phyloP scores from a whole-genome alignment of 1,140 invertebrate genomes.

The Mamestra configurata region DNA sequence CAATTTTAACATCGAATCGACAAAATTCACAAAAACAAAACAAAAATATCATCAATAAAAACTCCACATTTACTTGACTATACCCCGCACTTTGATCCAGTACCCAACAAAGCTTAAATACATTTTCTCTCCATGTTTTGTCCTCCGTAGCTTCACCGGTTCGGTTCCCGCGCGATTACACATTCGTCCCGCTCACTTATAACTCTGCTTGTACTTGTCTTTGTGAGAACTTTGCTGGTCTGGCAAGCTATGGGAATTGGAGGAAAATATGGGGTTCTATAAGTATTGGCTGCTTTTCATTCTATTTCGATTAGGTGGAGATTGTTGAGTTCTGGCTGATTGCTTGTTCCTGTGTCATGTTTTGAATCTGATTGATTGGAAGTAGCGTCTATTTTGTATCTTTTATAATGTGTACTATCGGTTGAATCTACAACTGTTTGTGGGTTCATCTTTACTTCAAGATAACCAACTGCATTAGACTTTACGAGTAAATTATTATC shows the following conservation, averaged over 20 bases:
- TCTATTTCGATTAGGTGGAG: neutral
- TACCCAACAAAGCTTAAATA: neutral
- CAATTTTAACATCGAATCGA: neutral
- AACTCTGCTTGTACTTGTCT: constrained; percentile 41
- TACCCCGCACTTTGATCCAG: neutral
- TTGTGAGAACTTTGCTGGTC: constrained; percentile 65
- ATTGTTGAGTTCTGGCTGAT: neutral
- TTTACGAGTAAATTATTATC: neutral
- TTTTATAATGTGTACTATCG: neutral
- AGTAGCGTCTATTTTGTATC: too few relatives aligned
- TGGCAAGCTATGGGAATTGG: constrained; percentile 26
- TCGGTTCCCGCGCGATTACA: constrained; percentile 72
- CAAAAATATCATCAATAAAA: neutral
- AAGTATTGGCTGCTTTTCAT: constrained; percentile 21
- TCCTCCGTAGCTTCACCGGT: constrained; percentile 41
- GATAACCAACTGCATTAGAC: neutral
- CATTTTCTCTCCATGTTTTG: constrained; percentile 22
- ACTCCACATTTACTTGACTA: neutral
- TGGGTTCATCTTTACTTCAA: neutral
- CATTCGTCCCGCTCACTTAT: constrained; percentile 77
- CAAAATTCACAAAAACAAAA: neutral
- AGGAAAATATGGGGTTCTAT: constrained; percentile 18
- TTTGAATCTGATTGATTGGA: neutral
- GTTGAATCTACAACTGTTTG: neutral
- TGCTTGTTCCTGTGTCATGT: neutral